Evolutionary conservation across 1,140 invertebrate genomes (phyloP).

Genomic region (Wasmannia auropunctata): DNA sequence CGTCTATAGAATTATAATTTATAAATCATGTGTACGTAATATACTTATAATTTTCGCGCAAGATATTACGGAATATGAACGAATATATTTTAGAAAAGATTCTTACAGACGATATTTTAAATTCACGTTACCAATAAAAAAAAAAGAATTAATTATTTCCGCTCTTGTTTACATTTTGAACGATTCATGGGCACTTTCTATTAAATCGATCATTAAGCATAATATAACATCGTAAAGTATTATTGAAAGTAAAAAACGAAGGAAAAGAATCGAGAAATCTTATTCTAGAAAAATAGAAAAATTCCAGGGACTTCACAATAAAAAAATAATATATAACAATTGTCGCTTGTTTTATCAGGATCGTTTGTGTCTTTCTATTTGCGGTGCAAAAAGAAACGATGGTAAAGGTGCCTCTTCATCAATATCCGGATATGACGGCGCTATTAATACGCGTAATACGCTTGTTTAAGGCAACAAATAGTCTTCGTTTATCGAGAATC

Average conservation of each 20-base stretch:
- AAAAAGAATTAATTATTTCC: neutral
- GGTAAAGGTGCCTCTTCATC: neutral
- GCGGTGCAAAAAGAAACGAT: neutral
- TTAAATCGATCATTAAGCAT: neutral
- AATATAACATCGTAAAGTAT: neutral
- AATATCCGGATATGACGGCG: neutral
- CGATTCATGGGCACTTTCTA: neutral
- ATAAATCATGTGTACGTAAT: neutral
- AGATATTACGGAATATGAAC: neutral
- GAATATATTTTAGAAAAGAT: neutral
- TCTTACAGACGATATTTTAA: neutral
- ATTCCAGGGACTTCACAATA: neutral
- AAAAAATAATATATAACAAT: neutral
- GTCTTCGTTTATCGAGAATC: constrained; percentile 22
- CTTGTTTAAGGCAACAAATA: constrained; percentile 28
- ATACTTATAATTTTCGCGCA: constrained; percentile 7
- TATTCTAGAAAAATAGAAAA: neutral
- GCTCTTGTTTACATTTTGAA: neutral
- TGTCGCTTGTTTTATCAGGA: neutral
- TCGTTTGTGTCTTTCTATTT: neutral
- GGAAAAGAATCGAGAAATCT: neutral
- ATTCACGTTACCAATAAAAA: neutral
- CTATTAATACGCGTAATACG: constrained; percentile 14
- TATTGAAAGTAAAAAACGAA: neutral
- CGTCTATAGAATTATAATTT: neutral